These are phyloP conservation scores for Rhodophaea formosa DNA, from an alignment of 2,888 invertebrate genomes.

Conservation along the genomic window DNA sequence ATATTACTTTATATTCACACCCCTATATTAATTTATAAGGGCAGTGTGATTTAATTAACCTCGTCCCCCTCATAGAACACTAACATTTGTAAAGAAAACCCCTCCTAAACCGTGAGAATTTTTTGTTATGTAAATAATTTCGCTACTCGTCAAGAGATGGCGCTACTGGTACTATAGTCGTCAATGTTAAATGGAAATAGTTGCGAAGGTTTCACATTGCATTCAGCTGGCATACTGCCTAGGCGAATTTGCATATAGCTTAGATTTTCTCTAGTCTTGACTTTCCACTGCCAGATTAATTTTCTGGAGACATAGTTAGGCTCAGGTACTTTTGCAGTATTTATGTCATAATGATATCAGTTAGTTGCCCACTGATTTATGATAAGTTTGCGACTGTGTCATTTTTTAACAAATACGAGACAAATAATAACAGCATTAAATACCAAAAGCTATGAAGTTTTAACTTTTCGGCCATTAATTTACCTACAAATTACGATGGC, in stretches of 20 bases:
- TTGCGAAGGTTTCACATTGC: constrained; percentile 42
- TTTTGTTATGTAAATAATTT: neutral
- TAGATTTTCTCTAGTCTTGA: constrained; percentile 42
- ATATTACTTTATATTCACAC: too few relatives aligned
- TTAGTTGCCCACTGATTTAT: too few relatives aligned
- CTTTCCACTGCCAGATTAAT: constrained; percentile 9
- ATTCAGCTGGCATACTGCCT: constrained; percentile 54
- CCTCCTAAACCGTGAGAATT: constrained; percentile 9
- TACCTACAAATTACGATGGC: too few relatives aligned
- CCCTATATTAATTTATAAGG: too few relatives aligned
- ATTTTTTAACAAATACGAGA: too few relatives aligned
- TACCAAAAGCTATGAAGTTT: too few relatives aligned
- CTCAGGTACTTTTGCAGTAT: neutral
- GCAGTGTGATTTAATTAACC: too few relatives aligned
- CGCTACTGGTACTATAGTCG: constrained; percentile 34
- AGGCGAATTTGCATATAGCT: constrained; percentile 47
- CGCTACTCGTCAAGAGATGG: constrained; percentile 68
- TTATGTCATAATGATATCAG: neutral
- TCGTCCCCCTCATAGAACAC: too few relatives aligned
- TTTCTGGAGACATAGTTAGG: neutral
- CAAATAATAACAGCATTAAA: too few relatives aligned
- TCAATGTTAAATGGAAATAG: constrained; percentile 1
- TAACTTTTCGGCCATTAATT: too few relatives aligned
- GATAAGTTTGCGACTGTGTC: too few relatives aligned
- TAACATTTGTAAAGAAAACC: too few relatives aligned